Conservation (phyloP, 2,888 invertebrate genomes). For the Liposcelis brunnea region DNA sequence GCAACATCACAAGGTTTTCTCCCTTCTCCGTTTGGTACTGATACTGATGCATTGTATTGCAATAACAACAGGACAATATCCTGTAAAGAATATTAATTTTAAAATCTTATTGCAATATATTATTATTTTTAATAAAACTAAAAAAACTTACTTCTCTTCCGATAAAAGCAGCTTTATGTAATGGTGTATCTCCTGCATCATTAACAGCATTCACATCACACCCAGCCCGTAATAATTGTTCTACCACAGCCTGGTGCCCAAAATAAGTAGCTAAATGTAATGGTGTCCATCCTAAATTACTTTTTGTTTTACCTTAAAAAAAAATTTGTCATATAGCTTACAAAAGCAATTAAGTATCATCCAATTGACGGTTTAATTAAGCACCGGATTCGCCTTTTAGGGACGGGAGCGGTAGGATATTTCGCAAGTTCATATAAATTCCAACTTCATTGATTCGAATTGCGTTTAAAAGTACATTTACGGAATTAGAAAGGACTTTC, state of each 20-base stretch:
- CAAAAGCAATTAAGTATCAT: neutral
- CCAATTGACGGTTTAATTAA: neutral
- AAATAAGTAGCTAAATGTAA: constrained; percentile 50
- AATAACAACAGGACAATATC: constrained; percentile 42
- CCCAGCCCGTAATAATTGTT: constrained; percentile 35
- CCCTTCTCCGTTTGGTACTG: constrained; percentile 45
- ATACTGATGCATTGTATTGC: constrained; percentile 42
- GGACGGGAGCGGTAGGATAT: no score
- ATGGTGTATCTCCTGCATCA: constrained; percentile 43
- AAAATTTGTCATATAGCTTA: neutral
- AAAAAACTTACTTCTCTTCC: constrained; percentile 38
- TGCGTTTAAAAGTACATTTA: no score
- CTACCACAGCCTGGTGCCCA: constrained; percentile 40
- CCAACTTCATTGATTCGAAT: no score
- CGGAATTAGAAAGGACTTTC: no score
- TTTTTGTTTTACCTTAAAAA: constrained; percentile 37
- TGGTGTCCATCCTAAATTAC: constrained; percentile 50
- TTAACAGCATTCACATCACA: constrained; percentile 43
- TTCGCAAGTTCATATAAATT: no score
- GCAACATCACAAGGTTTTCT: constrained; percentile 38
- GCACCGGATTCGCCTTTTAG: no score
- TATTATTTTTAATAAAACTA: neutral
- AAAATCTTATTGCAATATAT: constrained; percentile 7
- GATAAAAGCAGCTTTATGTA: constrained; percentile 51
- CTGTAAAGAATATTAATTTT: constrained; percentile 24